Conservation (phyloP, 2,888 invertebrate species). For the Parnassius glacialis region DNA sequence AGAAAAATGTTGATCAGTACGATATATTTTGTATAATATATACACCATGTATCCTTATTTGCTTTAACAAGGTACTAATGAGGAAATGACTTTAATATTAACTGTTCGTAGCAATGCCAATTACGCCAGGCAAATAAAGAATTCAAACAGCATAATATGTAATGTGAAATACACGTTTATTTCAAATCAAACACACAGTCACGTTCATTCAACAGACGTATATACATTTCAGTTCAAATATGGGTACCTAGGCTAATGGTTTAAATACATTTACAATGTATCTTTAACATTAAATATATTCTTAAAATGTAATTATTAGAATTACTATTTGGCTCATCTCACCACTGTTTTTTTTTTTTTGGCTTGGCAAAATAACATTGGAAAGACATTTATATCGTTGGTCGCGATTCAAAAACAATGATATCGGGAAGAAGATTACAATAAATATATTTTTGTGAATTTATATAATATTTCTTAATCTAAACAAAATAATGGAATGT, state of each 20-base stretch:
- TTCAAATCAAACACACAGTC: conserved; percentile 51
- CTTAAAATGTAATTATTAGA: conserved; percentile 22
- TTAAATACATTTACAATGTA: conserved; percentile 27
- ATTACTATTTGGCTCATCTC: conserved; percentile 26
- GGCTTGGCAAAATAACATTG: conserved; percentile 12
- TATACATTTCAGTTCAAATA: conserved; percentile 52
- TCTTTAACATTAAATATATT: conserved; percentile 17
- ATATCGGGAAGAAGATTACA: conserved; percentile 28
- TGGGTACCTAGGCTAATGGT: conserved; percentile 33
- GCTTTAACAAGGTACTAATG: conserved; percentile 5
- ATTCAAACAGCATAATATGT: conserved; percentile 58
- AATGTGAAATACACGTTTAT: conserved; percentile 75
- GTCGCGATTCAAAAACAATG: conserved; percentile 12
- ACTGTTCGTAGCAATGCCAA: conserved; percentile 12
- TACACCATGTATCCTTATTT: conserved; percentile 17
- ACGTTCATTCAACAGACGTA: conserved; percentile 55
- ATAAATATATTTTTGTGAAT: conserved; percentile 50
- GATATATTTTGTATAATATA: neutral
- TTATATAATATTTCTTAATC: conserved; percentile 46
- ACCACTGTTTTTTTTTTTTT: conserved; percentile 11
- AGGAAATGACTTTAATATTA: conserved; percentile 4
- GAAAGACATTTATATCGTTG: conserved; percentile 19
- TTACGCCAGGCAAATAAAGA: conserved; percentile 51
- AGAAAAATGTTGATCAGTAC: neutral
- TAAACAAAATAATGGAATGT: conserved; percentile 61